Evolutionary conservation across 2,888 invertebrate species (phyloP).

Genomic region (Lycocerus yunnanus): DNA sequence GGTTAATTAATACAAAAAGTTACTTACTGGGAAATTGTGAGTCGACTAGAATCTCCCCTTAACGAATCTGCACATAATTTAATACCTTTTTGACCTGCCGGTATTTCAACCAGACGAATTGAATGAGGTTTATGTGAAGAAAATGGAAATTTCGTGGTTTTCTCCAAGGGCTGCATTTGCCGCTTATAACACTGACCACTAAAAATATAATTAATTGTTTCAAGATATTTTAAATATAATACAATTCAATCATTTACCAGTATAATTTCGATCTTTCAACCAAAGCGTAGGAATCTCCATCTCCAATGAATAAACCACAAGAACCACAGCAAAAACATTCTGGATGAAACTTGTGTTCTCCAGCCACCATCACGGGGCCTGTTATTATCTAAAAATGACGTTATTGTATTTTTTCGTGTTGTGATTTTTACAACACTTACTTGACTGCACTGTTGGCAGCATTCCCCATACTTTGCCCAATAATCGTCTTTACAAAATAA

Average conservation of each 20-base stretch:
- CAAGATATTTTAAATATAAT: neutral
- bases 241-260: constrained; percentile 62
- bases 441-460: constrained; percentile 87
- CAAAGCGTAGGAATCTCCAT: constrained; percentile 89
- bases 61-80: constrained; percentile 65
- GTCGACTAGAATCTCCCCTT: constrained; percentile 62
- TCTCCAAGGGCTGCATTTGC: constrained; percentile 67
- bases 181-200: constrained; percentile 79
- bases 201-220: constrained; percentile 36
- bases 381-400: constrained; percentile 63
- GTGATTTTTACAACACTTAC: constrained; percentile 51
- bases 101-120: constrained; percentile 82
- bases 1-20: neutral
- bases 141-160: constrained; percentile 56
- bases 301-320: constrained; percentile 84
- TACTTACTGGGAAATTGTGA: constrained; percentile 73
- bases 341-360: constrained; percentile 93
- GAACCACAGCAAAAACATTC: constrained; percentile 90
- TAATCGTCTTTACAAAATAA: constrained; percentile 90
- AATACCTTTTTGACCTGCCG: constrained; percentile 67
- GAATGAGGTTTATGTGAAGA: constrained; percentile 71
- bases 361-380: constrained; percentile 93
- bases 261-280: constrained; percentile 89
- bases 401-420: neutral
- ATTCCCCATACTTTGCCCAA: constrained; percentile 85